These are phyloP conservation scores for Pogonus chalceus DNA, from an alignment of 1,140 invertebrate species.

Conservation along the genomic window DNA sequence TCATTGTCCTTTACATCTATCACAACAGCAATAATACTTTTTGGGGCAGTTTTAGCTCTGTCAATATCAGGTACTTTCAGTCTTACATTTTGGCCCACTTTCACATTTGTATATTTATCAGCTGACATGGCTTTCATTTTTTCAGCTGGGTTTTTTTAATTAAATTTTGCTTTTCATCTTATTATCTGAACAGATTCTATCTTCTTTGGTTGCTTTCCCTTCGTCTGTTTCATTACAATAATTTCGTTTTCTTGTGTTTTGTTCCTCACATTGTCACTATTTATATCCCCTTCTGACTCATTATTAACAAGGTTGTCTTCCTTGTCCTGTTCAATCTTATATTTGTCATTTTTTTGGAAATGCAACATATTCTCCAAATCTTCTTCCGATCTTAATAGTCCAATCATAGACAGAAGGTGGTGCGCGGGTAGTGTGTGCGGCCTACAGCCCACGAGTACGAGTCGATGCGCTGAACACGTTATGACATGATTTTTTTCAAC, in stretches of 20 bases:
- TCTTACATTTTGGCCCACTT: slow-evolving; percentile 13
- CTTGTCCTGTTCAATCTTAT: slow-evolving; percentile 10
- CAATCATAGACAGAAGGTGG: too few relatives aligned
- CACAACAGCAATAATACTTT: slow-evolving; percentile 7
- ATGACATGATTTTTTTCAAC: too few relatives aligned
- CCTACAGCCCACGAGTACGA: too few relatives aligned
- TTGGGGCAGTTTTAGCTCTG: slow-evolving; percentile 1
- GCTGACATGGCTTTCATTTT: slow-evolving; percentile 11
- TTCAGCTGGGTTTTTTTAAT: slow-evolving; percentile 1
- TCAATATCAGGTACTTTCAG: slow-evolving; percentile 11
- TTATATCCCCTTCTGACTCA: slow-evolving; percentile 7
- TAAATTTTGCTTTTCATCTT: neutral
- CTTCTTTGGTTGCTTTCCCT: neutral
- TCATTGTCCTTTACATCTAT: slow-evolving; percentile 8
- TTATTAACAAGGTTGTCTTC: too few relatives aligned
- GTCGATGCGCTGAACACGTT: too few relatives aligned
- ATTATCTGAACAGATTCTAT: neutral
- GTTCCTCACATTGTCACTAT: too few relatives aligned
- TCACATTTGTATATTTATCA: slow-evolving; percentile 8
- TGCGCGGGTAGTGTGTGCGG: too few relatives aligned
- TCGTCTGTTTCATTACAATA: slow-evolving; percentile 10
- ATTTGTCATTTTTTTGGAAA: slow-evolving; percentile 8
- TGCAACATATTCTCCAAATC: slow-evolving; percentile 11
- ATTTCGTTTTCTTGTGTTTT: slow-evolving; percentile 12
- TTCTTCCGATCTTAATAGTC: too few relatives aligned